phyloP scores from a whole-genome alignment of 2,888 invertebrate species.

The Plebejus melissa region DNA sequence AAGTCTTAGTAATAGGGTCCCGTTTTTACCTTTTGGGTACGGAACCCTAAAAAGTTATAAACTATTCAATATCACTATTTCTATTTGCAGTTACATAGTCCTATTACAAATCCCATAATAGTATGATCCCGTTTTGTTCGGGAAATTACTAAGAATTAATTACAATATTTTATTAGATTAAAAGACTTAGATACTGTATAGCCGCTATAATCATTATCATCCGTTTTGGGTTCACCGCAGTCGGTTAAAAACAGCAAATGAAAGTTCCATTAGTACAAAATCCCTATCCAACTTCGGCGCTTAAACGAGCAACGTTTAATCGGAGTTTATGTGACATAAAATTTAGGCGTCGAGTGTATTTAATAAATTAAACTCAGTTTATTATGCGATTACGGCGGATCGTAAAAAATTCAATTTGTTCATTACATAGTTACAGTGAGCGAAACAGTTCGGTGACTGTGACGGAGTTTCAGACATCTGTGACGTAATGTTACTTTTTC shows the following conservation, averaged over 20 bases:
- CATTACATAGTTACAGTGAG: not conserved
- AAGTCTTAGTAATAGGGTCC: no score
- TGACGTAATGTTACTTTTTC: not conserved
- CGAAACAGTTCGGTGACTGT: not conserved
- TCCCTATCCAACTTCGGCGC: not conserved
- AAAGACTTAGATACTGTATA: no score
- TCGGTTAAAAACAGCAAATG: not conserved
- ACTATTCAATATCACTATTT: no score
- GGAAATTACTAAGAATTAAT: no score
- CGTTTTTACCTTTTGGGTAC: no score
- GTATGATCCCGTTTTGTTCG: no score
- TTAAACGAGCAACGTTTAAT: not conserved
- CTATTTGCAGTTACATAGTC: no score
- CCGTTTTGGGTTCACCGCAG: constrained; percentile 29
- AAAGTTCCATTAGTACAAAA: not conserved
- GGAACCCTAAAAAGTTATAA: no score
- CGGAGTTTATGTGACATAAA: constrained; percentile 7
- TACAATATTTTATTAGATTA: no score
- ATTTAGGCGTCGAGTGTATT: constrained; percentile 20
- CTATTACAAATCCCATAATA: no score
- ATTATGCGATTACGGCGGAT: constrained; percentile 22
- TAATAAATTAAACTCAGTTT: constrained; percentile 17
- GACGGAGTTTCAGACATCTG: not conserved
- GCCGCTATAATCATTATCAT: no score
- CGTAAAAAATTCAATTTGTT: constrained; percentile 22